These are phyloP conservation scores for Paedocypris micromegethes DNA, from an alignment of 2,797 vertebrate species.

Conservation along the genomic window DNA sequence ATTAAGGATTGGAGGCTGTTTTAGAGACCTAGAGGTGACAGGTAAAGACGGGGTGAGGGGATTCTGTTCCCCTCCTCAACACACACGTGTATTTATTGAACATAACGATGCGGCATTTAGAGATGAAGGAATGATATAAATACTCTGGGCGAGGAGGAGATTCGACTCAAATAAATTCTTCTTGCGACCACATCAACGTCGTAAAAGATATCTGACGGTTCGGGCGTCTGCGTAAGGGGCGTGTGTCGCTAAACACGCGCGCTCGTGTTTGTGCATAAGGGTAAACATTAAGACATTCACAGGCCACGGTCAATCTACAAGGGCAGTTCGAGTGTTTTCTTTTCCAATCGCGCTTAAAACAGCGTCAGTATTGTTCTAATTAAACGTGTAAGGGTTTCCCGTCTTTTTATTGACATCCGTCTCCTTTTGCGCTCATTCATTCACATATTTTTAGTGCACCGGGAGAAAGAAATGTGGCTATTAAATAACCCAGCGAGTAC, in stretches of 20 bases:
- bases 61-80: constrained; percentile 46
- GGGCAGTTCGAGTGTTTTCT: constrained; percentile 54
- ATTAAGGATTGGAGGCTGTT: constrained; percentile 55
- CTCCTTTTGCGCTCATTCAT: constrained; percentile 19
- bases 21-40: constrained; percentile 55
- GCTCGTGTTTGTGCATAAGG: constrained; percentile 56
- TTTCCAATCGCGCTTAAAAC: constrained; percentile 54
- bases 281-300: constrained; percentile 58
- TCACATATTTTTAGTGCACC: constrained; percentile 20
- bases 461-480: constrained; percentile 33
- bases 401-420: constrained; percentile 23
- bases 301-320: constrained; percentile 57
- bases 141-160: constrained; percentile 65
- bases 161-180: constrained; percentile 69
- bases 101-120: constrained; percentile 55
- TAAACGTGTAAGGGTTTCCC: constrained; percentile 51
- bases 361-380: constrained; percentile 65
- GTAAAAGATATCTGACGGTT: constrained; percentile 64
- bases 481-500: constrained; percentile 21
- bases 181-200: constrained; percentile 63
- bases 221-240: constrained; percentile 49
- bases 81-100: constrained; percentile 59
- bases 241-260: constrained; percentile 56
- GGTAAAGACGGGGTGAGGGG: constrained; percentile 51
- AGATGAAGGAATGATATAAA: constrained; percentile 68